These are phyloP conservation scores for Tholera decimalis DNA, from an alignment of 2,888 invertebrate genomes.

Conservation along the genomic window DNA sequence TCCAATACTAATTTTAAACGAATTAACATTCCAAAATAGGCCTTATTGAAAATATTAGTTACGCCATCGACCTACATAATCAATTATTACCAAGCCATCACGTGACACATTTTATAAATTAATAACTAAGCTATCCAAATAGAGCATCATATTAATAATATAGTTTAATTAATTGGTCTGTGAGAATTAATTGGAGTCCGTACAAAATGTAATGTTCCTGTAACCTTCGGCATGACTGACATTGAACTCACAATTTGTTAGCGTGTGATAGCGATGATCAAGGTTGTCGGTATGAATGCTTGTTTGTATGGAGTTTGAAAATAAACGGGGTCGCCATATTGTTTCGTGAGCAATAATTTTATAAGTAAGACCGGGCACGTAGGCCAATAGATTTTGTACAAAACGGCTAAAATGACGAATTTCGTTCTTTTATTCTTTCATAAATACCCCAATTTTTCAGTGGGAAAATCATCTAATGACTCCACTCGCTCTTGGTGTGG, in stretches of 20 bases:
- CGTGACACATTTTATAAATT: slow-evolving; percentile 29
- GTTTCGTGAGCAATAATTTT: background rate
- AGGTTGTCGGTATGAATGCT: slow-evolving; percentile 18
- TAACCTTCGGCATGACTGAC: slow-evolving; percentile 39
- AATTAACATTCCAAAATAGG: too few species aligned
- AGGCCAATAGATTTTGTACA: too few species aligned
- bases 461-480: too few species aligned
- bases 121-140: slow-evolving; percentile 20
- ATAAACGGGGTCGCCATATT: background rate
- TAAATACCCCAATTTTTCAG: too few species aligned
- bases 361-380: too few species aligned
- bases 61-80: background rate
- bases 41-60: too few species aligned
- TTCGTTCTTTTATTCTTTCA: too few species aligned
- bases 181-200: slow-evolving; percentile 16
- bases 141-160: slow-evolving; percentile 32
- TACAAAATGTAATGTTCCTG: slow-evolving; percentile 20
- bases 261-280: slow-evolving; percentile 29
- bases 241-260: slow-evolving; percentile 39
- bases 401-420: too few species aligned
- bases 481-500: too few species aligned
- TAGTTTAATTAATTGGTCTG: slow-evolving; percentile 30
- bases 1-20: too few species aligned
- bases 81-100: slow-evolving; percentile 9
- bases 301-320: background rate